A percentile compares a stretch with the other conserved stretches of the same genome.
phyloP scores from a whole-genome alignment of 2,113 vertebrate species.

The Phycodurus eques region DNA sequence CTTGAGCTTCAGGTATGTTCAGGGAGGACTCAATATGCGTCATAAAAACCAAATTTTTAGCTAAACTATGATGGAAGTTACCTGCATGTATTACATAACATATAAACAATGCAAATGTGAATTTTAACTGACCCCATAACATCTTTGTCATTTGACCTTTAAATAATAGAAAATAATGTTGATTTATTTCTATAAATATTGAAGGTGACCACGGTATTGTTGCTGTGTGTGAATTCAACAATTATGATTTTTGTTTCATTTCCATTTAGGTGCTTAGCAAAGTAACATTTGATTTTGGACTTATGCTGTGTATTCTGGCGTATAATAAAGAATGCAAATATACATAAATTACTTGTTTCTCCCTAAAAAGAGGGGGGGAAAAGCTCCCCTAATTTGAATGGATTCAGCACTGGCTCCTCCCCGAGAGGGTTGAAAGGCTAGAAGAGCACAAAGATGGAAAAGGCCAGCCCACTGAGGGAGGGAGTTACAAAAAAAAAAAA shows the following conservation, averaged over 20 bases:
- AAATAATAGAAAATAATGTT: not conserved
- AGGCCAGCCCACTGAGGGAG: slow-evolving; percentile 78
- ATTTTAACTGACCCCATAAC: too few relatives aligned
- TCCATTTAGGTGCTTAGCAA: not conserved
- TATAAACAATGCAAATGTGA: too few relatives aligned
- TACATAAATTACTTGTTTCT: slow-evolving; percentile 48
- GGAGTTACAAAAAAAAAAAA: slow-evolving; percentile 65
- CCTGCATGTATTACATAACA: too few relatives aligned
- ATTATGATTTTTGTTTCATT: not conserved
- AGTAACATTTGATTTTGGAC: slow-evolving; percentile 22
- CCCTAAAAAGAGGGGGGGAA: slow-evolving; percentile 30
- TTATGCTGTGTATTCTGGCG: slow-evolving; percentile 12
- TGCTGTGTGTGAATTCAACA: not conserved
- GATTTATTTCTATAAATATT: not conserved
- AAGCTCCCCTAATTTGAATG: slow-evolving; percentile 71
- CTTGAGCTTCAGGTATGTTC: too few relatives aligned
- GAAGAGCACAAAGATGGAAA: slow-evolving; percentile 73
- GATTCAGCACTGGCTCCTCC: slow-evolving; percentile 70
- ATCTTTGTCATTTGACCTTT: not conserved
- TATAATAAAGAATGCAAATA: slow-evolving; percentile 33
- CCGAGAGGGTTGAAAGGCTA: slow-evolving; percentile 76
- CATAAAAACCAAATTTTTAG: too few relatives aligned
- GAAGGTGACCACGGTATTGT: not conserved
- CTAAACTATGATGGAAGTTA: too few relatives aligned
- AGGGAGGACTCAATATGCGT: too few relatives aligned